A percentile compares a stretch with the other conserved stretches of the same genome.
Evolutionary conservation across 1,140 invertebrate species (phyloP).

Genomic region (Psilanteris sp.): DNA sequence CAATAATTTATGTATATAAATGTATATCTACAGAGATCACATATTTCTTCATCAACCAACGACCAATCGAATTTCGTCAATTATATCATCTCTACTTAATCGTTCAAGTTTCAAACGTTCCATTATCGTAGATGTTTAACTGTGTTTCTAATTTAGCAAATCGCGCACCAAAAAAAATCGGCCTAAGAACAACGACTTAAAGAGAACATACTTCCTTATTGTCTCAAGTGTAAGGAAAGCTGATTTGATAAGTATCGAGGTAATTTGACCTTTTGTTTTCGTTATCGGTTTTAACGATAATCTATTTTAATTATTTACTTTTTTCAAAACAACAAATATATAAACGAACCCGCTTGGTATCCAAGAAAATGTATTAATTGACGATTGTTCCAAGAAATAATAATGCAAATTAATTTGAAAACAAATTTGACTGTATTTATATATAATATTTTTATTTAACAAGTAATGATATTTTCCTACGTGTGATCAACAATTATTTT

Average conservation of each 20-base stretch:
- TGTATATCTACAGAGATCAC: conserved; percentile 36
- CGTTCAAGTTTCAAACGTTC: conserved; percentile 70
- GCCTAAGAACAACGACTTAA: conserved; percentile 53
- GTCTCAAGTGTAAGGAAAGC: conserved; percentile 22
- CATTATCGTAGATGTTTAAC: conserved; percentile 68
- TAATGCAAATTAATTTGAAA: no score
- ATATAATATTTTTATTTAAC: no score
- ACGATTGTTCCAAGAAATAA: no score
- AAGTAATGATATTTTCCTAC: no score
- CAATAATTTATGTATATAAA: conserved; percentile 37
- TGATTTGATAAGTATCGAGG: conserved; percentile 51
- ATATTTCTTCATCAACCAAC: conserved; percentile 65
- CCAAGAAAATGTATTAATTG: no score
- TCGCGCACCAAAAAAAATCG: conserved; percentile 12
- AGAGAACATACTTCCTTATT: conserved; percentile 12
- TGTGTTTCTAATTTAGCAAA: conserved; percentile 43
- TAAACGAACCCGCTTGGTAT: no score
- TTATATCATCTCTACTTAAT: conserved; percentile 71
- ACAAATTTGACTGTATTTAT: no score
- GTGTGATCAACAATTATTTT: no score
- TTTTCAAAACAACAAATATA: no score
- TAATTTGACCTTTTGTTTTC: conserved; percentile 34
- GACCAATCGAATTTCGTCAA: conserved; percentile 77
- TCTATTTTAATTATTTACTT: no score
- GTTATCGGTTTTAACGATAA: no score